A percentile compares a stretch with the other conserved stretches of the same genome.
Evolutionary conservation across 2,797 vertebrate genomes (phyloP).

Genomic region (Betta splendens): DNA sequence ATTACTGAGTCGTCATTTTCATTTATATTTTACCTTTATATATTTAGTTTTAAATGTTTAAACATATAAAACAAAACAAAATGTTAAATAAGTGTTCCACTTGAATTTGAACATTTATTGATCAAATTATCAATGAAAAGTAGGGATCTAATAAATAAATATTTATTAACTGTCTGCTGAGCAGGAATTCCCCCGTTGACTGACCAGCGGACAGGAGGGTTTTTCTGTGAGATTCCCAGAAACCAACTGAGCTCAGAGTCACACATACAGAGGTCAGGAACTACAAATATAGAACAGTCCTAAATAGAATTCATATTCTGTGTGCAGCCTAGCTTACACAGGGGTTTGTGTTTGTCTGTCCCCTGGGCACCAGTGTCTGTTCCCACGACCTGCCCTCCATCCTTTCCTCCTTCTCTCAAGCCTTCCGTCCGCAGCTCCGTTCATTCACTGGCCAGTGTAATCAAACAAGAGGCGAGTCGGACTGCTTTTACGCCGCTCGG

Average conservation of each 20-base stretch:
- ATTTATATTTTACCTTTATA: not conserved
- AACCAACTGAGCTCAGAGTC: slow-evolving; percentile 43
- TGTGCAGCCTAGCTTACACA: slow-evolving; percentile 57
- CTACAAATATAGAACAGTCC: slow-evolving; percentile 67
- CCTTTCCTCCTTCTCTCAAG: slow-evolving; percentile 52
- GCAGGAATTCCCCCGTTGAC: slow-evolving; percentile 45
- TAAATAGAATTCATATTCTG: slow-evolving; percentile 70
- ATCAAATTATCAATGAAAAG: not conserved
- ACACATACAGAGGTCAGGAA: slow-evolving; percentile 56
- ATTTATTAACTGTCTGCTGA: slow-evolving; percentile 9
- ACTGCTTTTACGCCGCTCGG: slow-evolving; percentile 8
- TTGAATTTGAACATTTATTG: not conserved
- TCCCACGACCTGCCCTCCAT: slow-evolving; percentile 75
- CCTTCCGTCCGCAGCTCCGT: slow-evolving; percentile 42
- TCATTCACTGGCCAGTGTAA: slow-evolving; percentile 57
- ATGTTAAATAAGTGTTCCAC: not conserved
- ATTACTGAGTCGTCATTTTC: not conserved
- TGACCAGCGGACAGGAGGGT: slow-evolving; percentile 46
- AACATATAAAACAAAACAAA: not conserved
- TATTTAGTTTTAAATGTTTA: not conserved
- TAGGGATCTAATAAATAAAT: too few relatives aligned
- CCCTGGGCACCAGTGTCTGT: slow-evolving; percentile 72
- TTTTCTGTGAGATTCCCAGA: slow-evolving; percentile 72
- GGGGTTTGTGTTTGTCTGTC: slow-evolving; percentile 51
- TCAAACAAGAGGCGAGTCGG: slow-evolving; percentile 47